These are phyloP conservation scores for Chionomys nivalis DNA, from an alignment of 2,113 vertebrate species.

Conservation along the genomic window DNA sequence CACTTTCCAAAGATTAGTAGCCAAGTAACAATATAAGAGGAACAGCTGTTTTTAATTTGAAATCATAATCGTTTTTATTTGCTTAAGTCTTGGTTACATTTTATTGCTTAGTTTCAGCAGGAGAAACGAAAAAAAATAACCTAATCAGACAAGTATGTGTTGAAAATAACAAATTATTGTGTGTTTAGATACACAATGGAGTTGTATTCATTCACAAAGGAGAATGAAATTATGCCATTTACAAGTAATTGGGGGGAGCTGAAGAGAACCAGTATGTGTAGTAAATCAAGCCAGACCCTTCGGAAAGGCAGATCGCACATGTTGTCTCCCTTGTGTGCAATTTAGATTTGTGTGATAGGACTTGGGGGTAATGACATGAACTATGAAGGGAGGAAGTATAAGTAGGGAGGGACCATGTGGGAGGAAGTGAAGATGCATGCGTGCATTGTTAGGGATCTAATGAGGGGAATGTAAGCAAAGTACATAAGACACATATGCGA, in stretches of 20 bases:
- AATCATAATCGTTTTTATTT: constrained; percentile 4
- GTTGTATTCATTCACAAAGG: not conserved
- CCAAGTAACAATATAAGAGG: not conserved
- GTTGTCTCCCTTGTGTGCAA: not conserved
- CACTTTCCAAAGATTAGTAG: not conserved
- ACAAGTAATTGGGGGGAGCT: not conserved
- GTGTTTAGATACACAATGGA: not conserved
- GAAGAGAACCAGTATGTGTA: not conserved
- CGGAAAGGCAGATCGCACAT: not conserved
- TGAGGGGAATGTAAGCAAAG: not conserved
- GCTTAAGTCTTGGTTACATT: not conserved
- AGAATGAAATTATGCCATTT: not conserved
- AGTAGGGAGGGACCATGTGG: too few relatives aligned
- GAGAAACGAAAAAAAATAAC: constrained; percentile 26
- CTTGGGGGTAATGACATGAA: not conserved
- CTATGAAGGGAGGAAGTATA: too few relatives aligned
- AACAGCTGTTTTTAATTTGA: not conserved
- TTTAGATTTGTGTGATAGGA: not conserved
- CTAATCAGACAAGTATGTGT: not conserved
- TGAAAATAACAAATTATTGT: constrained; percentile 22
- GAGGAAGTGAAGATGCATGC: not conserved
- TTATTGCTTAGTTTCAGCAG: constrained; percentile 21
- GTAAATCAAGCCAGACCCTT: not conserved
- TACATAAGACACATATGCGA: not conserved
- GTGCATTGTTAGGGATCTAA: too few relatives aligned